Base-by-base conservation (phyloP, 23 tunicate species). In the Ciona savignyi region DNA sequence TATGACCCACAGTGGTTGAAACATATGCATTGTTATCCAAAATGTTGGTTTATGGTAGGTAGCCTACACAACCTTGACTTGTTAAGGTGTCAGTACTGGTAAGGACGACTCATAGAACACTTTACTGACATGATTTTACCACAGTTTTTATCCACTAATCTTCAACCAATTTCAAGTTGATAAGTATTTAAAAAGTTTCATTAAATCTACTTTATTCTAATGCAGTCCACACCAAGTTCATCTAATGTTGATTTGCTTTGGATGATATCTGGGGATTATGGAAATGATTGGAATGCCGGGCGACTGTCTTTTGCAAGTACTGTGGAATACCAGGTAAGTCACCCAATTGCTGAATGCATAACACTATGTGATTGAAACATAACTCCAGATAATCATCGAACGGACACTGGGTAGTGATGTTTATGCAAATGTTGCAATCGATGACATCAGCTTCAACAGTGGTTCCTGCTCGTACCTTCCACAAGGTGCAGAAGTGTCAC, bases 231-330 rank as follows among this genome's bases (percentile, higher is more conserved):
- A n/a, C n/a, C n/a, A n/a, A n/a, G 70, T 25, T 20, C 83, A 77
- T 78, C 77, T 68, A 6, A 19, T 35, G 32, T 66, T 23, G 65
- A 33, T 65, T 56, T 73, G 65, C 21, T 73, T 1, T 85, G 92
- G 92, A 26, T 33, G 23, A n/a, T 85, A 21, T 61, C 34, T 74
- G 92, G 85, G 2, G 81, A 85, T 73, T 85, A 85, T 31, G 92
- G 92, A 34, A 63, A 33, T 23, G 42, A 25, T 69, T 85, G 92
- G 92, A 73, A 79, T 30, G 29, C 34, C 4, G 92, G 92, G 27
- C 48, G 92, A 63, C 27, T 85, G 11, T 62, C 66, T 20, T 42
- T 85, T 15, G 11, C 63, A 56, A 72, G 75, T 21, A 76, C 51
- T 29, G 26, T 67, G 1, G 81, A 79, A 32, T 79, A 85, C 75